Percentiles rank a stretch among this genome's conserved stretches.
Evolutionary conservation across 2,797 vertebrate species (phyloP).

Genomic region (Merluccius polli): DNA sequence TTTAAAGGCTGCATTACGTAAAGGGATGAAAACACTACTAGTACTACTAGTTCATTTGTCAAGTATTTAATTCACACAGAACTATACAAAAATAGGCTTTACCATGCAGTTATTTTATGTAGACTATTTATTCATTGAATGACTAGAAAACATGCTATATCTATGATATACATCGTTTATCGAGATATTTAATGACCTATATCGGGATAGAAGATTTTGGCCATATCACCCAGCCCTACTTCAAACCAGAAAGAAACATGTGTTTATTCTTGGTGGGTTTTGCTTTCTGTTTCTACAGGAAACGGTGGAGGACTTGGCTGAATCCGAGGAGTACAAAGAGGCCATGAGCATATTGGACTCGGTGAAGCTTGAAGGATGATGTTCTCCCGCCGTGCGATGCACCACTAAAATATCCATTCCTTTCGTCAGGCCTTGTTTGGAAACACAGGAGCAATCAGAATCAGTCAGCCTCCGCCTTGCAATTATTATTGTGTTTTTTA

Average conservation of each 20-base stretch:
- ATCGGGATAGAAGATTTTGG: no score
- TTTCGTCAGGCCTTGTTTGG: constrained; percentile 58
- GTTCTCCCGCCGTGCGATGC: constrained; percentile 46
- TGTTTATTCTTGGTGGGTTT: constrained; percentile 12
- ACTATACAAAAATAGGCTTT: no score
- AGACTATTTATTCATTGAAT: no score
- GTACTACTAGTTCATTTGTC: no score
- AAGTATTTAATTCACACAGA: no score
- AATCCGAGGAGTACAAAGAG: constrained; percentile 88
- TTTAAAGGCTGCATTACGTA: no score
- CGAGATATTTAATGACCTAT: no score
- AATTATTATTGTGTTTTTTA: constrained; percentile 52
- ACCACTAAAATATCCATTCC: constrained; percentile 78
- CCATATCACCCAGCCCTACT: no score
- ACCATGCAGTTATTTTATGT: no score
- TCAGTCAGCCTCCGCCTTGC: constrained; percentile 40
- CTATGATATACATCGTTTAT: no score
- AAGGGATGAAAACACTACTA: no score
- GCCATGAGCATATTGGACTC: constrained; percentile 83
- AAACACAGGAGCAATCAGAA: constrained; percentile 31
- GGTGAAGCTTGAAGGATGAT: constrained; percentile 88
- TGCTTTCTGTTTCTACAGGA: constrained; percentile 76
- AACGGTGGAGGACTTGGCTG: constrained; percentile 85
- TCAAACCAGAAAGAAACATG: neutral
- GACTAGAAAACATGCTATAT: no score